Evolutionary conservation across 2,113 vertebrate species (phyloP), one percentile per base, ranked within the genome.

Genomic region (Zapus hudsonius): DNA sequence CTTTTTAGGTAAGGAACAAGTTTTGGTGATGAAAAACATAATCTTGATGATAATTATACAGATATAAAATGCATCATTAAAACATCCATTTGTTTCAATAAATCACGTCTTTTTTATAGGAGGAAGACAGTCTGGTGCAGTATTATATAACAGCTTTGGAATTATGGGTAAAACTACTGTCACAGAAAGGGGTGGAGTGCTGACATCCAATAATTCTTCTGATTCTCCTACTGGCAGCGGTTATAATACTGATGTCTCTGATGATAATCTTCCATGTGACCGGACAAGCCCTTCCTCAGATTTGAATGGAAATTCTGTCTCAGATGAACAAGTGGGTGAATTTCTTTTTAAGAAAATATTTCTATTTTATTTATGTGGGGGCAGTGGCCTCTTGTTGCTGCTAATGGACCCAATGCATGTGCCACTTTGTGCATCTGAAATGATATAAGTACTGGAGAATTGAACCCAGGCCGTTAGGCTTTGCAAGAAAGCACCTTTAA

Each of bases 201-300:
- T 99, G 8, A 99, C 99, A 81, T 99, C 98, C n/a, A 99, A 99
- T 27, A 99, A 99, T 84, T 99, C 99, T 23, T 99, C 98, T 4
- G 99, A 99, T 96, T 99, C 99, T 82, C 99, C 99, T 82, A 99
- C 99, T 6, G 99, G 99, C 72, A 99, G 99, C 70, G 99, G 99
- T 79, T 99, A 99, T 91, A 99, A 99, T 97, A 99, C 99, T 0
- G 99, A 99, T 80, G 98, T 99, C 64, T 99, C 99, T 69, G 99
- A 99, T 2, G 99, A 99, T 96, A 99, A 99, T 95, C 98, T 99
- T 86, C 98, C 99, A 0, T 98, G 98, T 89, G 99, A 99, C 25
- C 95, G 98, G 11, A 95, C 98, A 73, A 99, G 99, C 97, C 99
- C 99, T 22, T 97, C 98, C 15, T 99, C 99, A 19, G 99, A 99